Evolutionary conservation across 37 sponge, comb jelly and placozoan genomes (phyloP), one percentile per base, ranked within the genome.

Genomic region (Chondrosia reniformis): DNA sequence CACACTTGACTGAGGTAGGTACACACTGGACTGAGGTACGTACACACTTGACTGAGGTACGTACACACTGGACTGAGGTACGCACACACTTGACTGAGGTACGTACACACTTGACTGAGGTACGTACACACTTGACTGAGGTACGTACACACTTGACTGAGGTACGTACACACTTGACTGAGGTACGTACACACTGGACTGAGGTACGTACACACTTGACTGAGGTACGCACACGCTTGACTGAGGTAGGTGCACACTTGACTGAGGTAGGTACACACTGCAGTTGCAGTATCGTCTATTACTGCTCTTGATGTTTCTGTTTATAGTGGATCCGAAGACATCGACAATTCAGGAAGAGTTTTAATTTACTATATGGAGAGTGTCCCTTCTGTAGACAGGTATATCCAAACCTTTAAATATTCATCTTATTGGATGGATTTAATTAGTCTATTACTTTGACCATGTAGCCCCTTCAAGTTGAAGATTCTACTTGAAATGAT

Each of bases 351-450:
- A 36, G 72, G 1, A 69, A 43, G 72, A 69, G 37, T 7, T 69
- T 69, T 40, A 25, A 40, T 25, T 43, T 44, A 10, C 2, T 69
- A 2, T 34, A 43, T 69, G 72, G 72, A 4, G 10, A 19, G 44
- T 69, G 72, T 69, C 72, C 72, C 22, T 69, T 43, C 43, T 69
- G 72, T 25, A 36, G 42, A 25, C 72, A 69, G 72, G 72, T 69
- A 30, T 32, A 30, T 6, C n/a, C n/a, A n/a, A n/a, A n/a, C n/a
- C n/a, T n/a, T n/a, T n/a, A n/a, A n/a, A n/a, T n/a, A n/a, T n/a
- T n/a, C n/a, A n/a, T n/a, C n/a, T n/a, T n/a, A n/a, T n/a, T n/a
- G n/a, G n/a, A n/a, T n/a, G n/a, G n/a, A n/a, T n/a, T n/a, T n/a
- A n/a, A n/a, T n/a, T n/a, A n/a, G n/a, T n/a, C n/a, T n/a, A n/a